A percentile compares a stretch with the other conserved stretches of the same genome.
phyloP scores from a whole-genome alignment of 1,140 invertebrate genomes.

The Contarinia nasturtii region DNA sequence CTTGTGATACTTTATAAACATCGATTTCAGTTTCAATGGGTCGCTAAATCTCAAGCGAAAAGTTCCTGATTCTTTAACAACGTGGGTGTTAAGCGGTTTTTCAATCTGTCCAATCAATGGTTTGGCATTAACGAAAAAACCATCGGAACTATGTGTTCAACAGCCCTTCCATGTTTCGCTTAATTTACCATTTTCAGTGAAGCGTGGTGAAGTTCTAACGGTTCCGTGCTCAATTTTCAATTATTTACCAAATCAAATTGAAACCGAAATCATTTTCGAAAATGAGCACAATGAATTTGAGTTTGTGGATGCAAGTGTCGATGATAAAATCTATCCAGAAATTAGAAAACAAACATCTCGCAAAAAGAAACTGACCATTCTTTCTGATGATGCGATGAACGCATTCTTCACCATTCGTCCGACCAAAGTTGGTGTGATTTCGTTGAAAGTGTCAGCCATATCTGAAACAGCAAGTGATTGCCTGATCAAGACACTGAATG shows the following conservation, averaged over 20 bases:
- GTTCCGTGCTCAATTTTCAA: constrained; percentile 20
- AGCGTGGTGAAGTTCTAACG: constrained; percentile 36
- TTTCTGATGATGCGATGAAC: not conserved
- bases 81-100: constrained; percentile 85
- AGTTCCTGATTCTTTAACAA: constrained; percentile 79
- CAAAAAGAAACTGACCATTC: not conserved
- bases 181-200: constrained; percentile 67
- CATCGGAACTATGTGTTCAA: constrained; percentile 64
- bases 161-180: constrained; percentile 73
- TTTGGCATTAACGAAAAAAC: constrained; percentile 53
- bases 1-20: too few relatives aligned
- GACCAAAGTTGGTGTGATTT: constrained; percentile 49
- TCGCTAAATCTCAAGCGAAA: constrained; percentile 20
- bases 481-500: constrained; percentile 45
- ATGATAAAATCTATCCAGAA: not conserved
- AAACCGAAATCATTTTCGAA: constrained; percentile 64
- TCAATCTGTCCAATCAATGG: constrained; percentile 70
- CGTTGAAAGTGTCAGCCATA: constrained; percentile 52
- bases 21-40: constrained; percentile 5
- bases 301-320: constrained; percentile 38
- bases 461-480: constrained; percentile 49
- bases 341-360: not conserved
- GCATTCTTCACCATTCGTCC: constrained; percentile 56
- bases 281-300: constrained; percentile 63
- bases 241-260: constrained; percentile 40